Base-by-base conservation (phyloP, 2,797 vertebrate genomes). In the Tenualosa ilisha region DNA sequence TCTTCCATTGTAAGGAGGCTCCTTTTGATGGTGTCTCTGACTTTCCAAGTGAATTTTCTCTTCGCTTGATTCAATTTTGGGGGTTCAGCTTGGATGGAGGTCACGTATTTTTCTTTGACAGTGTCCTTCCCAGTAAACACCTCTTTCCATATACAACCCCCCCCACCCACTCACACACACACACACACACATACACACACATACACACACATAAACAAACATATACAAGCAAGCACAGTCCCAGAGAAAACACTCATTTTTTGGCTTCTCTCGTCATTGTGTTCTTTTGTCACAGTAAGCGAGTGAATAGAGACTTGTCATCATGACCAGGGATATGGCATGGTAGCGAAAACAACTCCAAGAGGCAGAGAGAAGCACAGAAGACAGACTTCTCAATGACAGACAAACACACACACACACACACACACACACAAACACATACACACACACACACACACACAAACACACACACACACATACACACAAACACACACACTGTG, bases 361-460 rank as follows among this genome's bases (percentile, higher is more conserved):
- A 40, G 24, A 40, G 12, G 20, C 68, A 40, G 17, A 43, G 17
- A 43, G 8, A 0, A 40, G 68, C 15, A 75, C 68, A 75, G 68
- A 43, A 31, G 68, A 75, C 24, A 43, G 68, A 43, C 37, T 40
- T 40, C 68, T 75, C 15, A 75, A 31, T 31, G 63, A 65, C n/a
- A 22, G 22, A 61, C 59, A 61, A 22, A 61, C 59, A 61, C 59
- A 24, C 61, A 65, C 61, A 51, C 9, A 84, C 13, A 75, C 61
- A 84, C 24, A n/a, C 65, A 75, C 26, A 79, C 13, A 31, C 31
- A 31, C 31, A 31, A 0, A 31, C 31, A 31, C 31, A 31, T 1
- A 31, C 31, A 61, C 51, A 85, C 46, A 85, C 72, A 59, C 83
- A 87, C n/a, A n/a, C n/a, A 65, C n/a, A 22, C n/a, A 61, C 59